Percentiles rank a stretch among this genome's conserved stretches.
Evolutionary conservation across 1,140 invertebrate genomes (phyloP).

Genomic region (Drosophila ficusphila): DNA sequence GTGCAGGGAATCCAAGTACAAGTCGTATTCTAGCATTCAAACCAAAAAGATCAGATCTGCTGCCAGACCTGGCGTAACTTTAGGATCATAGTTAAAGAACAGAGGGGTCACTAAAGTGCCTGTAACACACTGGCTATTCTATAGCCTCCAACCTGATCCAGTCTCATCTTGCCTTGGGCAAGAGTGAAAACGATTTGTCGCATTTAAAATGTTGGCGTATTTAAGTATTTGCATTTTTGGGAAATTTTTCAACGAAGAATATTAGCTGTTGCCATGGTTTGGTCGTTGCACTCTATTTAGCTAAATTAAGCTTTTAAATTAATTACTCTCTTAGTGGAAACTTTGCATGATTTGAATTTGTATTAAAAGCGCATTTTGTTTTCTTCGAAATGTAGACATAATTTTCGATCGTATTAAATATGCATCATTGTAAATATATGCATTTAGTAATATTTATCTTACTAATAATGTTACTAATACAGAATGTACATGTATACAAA

Average conservation of each 20-base stretch:
- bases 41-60: conserved; percentile 58
- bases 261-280: not conserved
- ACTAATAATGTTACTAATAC: no score
- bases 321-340: conserved; percentile 21
- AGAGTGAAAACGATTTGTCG: conserved; percentile 13
- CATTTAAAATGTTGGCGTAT: conserved; percentile 52
- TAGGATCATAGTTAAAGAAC: conserved; percentile 41
- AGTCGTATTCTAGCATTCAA: conserved; percentile 64
- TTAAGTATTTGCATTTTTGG: conserved; percentile 58
- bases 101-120: conserved; percentile 50
- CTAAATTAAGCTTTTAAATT: conserved; percentile 34
- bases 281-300: conserved; percentile 36
- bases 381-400: conserved; percentile 15
- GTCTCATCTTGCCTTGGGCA: conserved; percentile 21
- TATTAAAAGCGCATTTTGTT: conserved; percentile 55
- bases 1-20: conserved; percentile 48
- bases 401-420: conserved; percentile 28
- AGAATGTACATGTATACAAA: conserved; percentile 27
- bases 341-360: conserved; percentile 40
- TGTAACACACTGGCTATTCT: conserved; percentile 45
- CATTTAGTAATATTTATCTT: conserved; percentile 41
- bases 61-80: conserved; percentile 28
- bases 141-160: conserved; percentile 42
- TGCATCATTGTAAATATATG: conserved; percentile 65
- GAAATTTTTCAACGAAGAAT: conserved; percentile 3